Evolutionary conservation across 2,113 vertebrate species (phyloP), one percentile per base, ranked within the genome.

Genomic region (Periophthalmodon schlosseri): DNA sequence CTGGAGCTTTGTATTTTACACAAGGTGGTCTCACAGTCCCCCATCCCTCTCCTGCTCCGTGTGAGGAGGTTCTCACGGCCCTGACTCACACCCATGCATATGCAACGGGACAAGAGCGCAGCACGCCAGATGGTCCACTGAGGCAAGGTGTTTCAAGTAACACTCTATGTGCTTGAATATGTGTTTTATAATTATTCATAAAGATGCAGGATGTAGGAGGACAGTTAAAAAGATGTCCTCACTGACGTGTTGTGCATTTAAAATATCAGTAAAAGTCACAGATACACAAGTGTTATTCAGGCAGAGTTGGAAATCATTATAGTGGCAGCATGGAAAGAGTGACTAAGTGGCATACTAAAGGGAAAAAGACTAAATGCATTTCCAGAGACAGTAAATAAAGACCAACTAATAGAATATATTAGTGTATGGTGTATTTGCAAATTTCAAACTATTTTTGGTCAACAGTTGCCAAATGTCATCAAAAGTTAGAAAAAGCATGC

Each of bases 111-210:
- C 63, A 65, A 65, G 20, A 39, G 34, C 18, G 11, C 33, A 20
- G 16, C 61, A 64, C 16, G 36, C 34, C 34, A 65, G 63, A 65
- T 65, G 63, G 63, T 65, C 34, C 63, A 65, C 18, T 39, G 63
- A 65, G 34, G 16, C 63, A 39, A 65, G 63, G 63, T 44, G 63
- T 65, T 65, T 65, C 44, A 65, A 65, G 63, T 65, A 65, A 65
- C 33, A 65, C 16, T 65, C 7, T 39, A 34, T 63, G 20, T 44
- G 34, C 60, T 44, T 65, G 20, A 65, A 65, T 65, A n/a, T 65
- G 60, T 63, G 28, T 63, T 33, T 63, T 63, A 0, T 61, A 63
- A 63, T 34, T 63, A 63, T 63, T 63, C 60, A 63, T 14, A 34
- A 63, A 34, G 28, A 63, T 63, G 8, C 34, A 39, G n/a, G 34